A percentile compares a stretch with the other conserved stretches of the same genome.
Evolutionary conservation across 2,113 vertebrate genomes (phyloP).

Genomic region (Sphaerodactylus townsendi): DNA sequence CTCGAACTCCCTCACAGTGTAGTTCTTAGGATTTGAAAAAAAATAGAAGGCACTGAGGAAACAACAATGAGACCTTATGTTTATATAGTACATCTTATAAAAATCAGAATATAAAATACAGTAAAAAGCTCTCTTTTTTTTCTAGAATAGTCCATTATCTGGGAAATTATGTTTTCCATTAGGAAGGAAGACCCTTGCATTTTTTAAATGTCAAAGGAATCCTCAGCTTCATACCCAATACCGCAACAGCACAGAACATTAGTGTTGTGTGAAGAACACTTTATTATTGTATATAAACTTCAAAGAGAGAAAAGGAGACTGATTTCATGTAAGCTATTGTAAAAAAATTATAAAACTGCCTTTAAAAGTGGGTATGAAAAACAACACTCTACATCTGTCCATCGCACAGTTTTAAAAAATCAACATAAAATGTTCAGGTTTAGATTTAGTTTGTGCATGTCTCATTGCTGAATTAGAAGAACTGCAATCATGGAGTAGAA

Average conservation of each 20-base stretch:
- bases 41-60: not conserved
- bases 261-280: not conserved
- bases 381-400: not conserved
- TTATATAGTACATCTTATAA: not conserved
- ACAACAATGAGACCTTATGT: accelerated
- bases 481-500: not conserved
- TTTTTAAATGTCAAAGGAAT: not conserved
- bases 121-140: not conserved
- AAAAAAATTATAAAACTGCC: not conserved
- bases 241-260: not conserved
- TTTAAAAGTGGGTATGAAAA: not conserved
- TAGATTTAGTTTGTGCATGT: not conserved
- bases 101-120: accelerated
- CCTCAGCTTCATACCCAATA: not conserved
- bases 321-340: not conserved
- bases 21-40: not conserved
- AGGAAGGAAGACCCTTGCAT: not conserved
- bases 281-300: not conserved
- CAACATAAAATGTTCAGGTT: not conserved
- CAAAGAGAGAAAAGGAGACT: not conserved
- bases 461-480: not conserved
- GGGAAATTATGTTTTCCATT: not conserved
- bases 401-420: not conserved
- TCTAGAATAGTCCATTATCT: not conserved
- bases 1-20: not conserved